Conservation (phyloP, 2,113 vertebrate genomes). For the Platycercus adscitus region DNA sequence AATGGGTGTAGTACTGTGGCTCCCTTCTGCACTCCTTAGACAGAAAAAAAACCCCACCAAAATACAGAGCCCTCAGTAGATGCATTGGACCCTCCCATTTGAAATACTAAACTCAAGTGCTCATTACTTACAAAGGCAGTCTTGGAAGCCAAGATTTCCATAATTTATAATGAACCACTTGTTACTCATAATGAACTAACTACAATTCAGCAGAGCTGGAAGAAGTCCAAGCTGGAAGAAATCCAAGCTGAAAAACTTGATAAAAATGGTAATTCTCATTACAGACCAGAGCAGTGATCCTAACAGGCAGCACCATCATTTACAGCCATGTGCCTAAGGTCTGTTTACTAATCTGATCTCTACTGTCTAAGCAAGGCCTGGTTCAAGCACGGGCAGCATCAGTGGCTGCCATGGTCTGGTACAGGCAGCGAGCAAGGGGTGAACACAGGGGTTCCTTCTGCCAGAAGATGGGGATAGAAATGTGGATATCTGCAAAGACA, state of each 20-base stretch:
- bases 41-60: background rate
- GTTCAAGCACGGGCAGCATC: rapidly evolving
- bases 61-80: background rate
- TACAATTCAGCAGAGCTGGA: slow-evolving; percentile 16
- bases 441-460: background rate
- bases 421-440: background rate
- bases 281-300: background rate
- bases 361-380: rapidly evolving
- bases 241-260: background rate
- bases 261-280: background rate
- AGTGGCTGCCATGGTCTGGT: background rate
- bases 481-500: background rate
- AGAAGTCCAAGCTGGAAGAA: slow-evolving; percentile 7
- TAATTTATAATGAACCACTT: slow-evolving; percentile 27
- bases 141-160: slow-evolving; percentile 27
- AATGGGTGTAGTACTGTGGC: background rate
- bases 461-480: background rate
- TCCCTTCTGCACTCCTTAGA: background rate
- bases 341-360: background rate
- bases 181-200: background rate
- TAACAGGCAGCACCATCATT: background rate
- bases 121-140: background rate
- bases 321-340: background rate
- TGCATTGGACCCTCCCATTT: background rate
- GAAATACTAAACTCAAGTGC: background rate